phyloP scores from a whole-genome alignment of 2,797 vertebrate genomes.

The Prunella strophiata region DNA sequence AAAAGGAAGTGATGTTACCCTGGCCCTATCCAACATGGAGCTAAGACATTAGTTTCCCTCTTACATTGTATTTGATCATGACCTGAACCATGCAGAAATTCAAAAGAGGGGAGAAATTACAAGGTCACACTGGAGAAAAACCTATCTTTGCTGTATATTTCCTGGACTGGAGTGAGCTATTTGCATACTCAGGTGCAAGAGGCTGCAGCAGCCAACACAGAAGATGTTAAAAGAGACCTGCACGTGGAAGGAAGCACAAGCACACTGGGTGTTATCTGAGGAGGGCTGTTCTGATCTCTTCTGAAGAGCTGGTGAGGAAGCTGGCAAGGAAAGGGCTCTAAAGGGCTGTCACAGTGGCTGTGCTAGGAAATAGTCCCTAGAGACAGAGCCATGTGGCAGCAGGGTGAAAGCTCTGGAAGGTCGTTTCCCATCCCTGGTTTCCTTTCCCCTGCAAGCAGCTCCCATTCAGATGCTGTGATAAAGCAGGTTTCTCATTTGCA shows the following conservation, averaged over 20 bases:
- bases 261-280: not conserved
- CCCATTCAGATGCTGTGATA: not conserved
- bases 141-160: not conserved
- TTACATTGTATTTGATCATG: not conserved
- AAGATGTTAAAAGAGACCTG: not conserved
- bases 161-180: not conserved
- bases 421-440: not conserved
- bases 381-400: accelerated
- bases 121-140: not conserved
- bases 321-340: not conserved
- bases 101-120: not conserved
- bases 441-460: not conserved
- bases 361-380: accelerated
- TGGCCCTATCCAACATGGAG: not conserved
- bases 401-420: not conserved
- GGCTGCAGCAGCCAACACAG: not conserved
- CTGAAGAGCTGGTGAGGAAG: not conserved
- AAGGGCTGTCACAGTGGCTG: not conserved
- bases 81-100: not conserved
- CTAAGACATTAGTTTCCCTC: not conserved
- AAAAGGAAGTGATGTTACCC: not conserved
- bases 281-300: not conserved
- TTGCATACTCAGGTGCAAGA: not conserved
- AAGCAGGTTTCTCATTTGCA: conserved; percentile 40
- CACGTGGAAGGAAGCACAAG: not conserved